Base-by-base conservation (phyloP, 2,888 invertebrate species). In the Scaptomyza parva region DNA sequence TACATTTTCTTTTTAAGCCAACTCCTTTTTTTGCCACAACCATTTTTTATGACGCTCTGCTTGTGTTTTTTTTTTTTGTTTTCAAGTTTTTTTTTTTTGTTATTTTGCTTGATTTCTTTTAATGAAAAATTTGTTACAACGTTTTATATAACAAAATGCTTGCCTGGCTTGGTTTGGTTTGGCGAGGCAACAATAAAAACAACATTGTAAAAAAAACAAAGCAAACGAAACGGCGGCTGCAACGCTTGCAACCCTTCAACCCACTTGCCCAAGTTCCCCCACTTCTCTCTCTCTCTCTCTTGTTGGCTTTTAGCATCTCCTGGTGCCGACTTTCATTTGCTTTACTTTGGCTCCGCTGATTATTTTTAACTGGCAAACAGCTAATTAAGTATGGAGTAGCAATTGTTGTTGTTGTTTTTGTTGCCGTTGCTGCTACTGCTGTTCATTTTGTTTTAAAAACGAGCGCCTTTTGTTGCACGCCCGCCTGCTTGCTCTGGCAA, bases 301-400 rank as follows among this genome's bases (percentile, higher is more conserved):
- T 8, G 8, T 7, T 76, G 57, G 59, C 77, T 73, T 70, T 77
- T 80, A 67, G 61, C 73, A 67, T 71, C 74, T 74, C 58, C 60
- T 66, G 79, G 58, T 81, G 66, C 86, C 70, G 82, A 85, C 88
- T 87, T 83, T 76, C 82, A 83, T 83, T 83, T 83, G 82, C 88
- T 87, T 87, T 85, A 69, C 79, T 87, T 78, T 85, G 83, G 78
- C 78, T 72, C 68, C 84, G 78, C 78, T 85, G 84, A 88, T 85
- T 85, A 85, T 85, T 85, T 84, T 85, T 85, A 88, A 85, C 84
- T 88, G 84, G 84, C 84, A 88, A 85, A 88, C 88, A 88, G 86
- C 84, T 85, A 85, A 85, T 85, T 88, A 85, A 85, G 84, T 88
- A 88, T 87, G 83, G 88, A 84, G 88, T 84, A 87, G 86, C 86